phyloP scores from a whole-genome alignment of 2,888 invertebrate genomes.

The Archaeoteleia sp. region DNA sequence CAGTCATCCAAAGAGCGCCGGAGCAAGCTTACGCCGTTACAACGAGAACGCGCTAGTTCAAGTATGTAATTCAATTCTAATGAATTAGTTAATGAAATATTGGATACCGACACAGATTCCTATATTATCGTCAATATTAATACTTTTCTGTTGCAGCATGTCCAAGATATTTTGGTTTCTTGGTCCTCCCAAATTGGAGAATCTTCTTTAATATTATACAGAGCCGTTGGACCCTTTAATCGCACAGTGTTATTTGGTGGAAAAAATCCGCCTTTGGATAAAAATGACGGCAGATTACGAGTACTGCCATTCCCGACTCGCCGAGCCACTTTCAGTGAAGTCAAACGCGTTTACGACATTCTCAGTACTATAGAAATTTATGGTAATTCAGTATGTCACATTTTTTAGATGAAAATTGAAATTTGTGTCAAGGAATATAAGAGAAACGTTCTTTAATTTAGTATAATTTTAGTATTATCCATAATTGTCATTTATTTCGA shows the following conservation, averaged over 20 bases:
- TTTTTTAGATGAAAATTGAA: constrained; percentile 3
- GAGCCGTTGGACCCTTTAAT: constrained; percentile 85
- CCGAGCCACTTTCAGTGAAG: constrained; percentile 87
- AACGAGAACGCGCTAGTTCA: constrained; percentile 85
- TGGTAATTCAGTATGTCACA: constrained; percentile 78
- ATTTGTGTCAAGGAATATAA: too few species aligned
- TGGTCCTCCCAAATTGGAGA: constrained; percentile 82
- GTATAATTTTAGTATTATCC: too few species aligned
- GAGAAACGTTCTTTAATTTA: too few species aligned
- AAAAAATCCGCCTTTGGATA: constrained; percentile 81
- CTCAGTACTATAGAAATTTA: constrained; percentile 82
- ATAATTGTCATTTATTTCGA: not conserved
- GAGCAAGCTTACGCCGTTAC: constrained; percentile 86
- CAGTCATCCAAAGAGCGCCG: constrained; percentile 85
- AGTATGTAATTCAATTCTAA: constrained; percentile 74
- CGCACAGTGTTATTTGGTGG: constrained; percentile 85
- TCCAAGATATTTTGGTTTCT: constrained; percentile 81
- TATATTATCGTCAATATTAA: not conserved
- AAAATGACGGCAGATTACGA: constrained; percentile 80
- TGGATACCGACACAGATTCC: too few species aligned
- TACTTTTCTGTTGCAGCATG: constrained; percentile 79
- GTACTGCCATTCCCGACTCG: constrained; percentile 88
- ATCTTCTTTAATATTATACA: constrained; percentile 84
- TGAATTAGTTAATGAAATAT: constrained; percentile 8
- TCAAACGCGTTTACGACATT: constrained; percentile 83